These are phyloP conservation scores for Saguinus midas DNA, from an alignment of 2,113 vertebrate species.

Conservation along the genomic window DNA sequence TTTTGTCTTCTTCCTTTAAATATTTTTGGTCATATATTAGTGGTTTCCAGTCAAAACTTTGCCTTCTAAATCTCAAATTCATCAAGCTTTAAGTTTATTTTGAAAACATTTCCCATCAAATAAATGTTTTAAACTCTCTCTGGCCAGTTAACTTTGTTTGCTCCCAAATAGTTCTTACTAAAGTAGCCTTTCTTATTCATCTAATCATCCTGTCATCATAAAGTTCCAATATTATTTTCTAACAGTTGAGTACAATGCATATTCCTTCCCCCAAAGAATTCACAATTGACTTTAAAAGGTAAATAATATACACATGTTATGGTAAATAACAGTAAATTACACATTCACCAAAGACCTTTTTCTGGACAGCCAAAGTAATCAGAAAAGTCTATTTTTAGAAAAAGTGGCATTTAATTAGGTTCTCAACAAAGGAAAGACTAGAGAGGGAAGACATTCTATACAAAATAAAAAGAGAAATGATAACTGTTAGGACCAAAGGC, in stretches of 20 bases:
- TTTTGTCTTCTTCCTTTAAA: constrained; percentile 42
- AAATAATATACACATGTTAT: not conserved
- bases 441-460: not conserved
- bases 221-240: not conserved
- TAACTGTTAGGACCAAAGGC: not conserved
- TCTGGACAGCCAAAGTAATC: not conserved
- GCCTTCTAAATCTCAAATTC: constrained; percentile 32
- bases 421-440: not conserved
- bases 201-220: not conserved
- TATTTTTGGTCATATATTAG: not conserved
- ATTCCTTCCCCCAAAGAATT: not conserved
- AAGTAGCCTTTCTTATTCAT: not conserved
- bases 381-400: not conserved
- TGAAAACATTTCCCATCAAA: constrained; percentile 8
- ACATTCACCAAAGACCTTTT: not conserved
- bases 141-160: not conserved
- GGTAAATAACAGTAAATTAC: not conserved
- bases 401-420: not conserved
- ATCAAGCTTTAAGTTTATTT: constrained; percentile 43
- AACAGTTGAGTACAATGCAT: not conserved
- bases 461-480: not conserved
- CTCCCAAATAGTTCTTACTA: not conserved
- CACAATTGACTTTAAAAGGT: not conserved
- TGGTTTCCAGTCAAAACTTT: not conserved
- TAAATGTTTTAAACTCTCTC: constrained; percentile 21